Percentiles rank a stretch among this genome's conserved stretches.
Conservation (phyloP, 2,113 vertebrate species). For the Eurypyga helias region DNA sequence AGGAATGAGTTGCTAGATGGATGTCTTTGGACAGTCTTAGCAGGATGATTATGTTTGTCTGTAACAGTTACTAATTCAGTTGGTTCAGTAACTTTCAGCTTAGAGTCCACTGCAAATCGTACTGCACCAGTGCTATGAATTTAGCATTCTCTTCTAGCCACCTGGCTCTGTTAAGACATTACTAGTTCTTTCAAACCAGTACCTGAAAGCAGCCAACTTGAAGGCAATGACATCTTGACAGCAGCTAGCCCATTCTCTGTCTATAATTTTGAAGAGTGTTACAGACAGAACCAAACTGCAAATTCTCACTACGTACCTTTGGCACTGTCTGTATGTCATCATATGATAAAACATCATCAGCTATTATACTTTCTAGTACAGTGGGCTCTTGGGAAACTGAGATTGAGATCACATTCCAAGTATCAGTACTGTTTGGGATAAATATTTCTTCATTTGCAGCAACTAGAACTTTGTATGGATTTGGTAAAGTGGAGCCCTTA, state of each 20-base stretch:
- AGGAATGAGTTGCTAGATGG: not conserved
- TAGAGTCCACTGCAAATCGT: not conserved
- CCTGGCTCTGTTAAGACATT: not conserved
- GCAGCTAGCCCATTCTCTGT: not conserved
- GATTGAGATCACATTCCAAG: not conserved
- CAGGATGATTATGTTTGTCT: not conserved
- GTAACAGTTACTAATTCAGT: not conserved
- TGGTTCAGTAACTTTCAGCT: conserved; percentile 24
- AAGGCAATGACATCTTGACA: not conserved
- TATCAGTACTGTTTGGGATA: not conserved
- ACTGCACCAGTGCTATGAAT: not conserved
- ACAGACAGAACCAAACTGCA: not conserved
- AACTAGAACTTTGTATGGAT: not conserved
- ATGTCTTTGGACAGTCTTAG: conserved; percentile 40
- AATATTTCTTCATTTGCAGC: not conserved
- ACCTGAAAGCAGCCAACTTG: not conserved
- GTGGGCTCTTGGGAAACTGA: not conserved
- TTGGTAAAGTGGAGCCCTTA: not conserved
- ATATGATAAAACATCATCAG: not conserved
- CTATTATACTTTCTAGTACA: not conserved
- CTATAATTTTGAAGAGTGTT: not conserved
- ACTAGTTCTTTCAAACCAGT: not conserved
- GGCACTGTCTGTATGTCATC: not conserved
- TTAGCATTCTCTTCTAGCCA: not conserved
- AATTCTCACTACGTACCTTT: not conserved